Conservation (phyloP, 2,113 vertebrate species). For the Leptocoma aspasia region DNA sequence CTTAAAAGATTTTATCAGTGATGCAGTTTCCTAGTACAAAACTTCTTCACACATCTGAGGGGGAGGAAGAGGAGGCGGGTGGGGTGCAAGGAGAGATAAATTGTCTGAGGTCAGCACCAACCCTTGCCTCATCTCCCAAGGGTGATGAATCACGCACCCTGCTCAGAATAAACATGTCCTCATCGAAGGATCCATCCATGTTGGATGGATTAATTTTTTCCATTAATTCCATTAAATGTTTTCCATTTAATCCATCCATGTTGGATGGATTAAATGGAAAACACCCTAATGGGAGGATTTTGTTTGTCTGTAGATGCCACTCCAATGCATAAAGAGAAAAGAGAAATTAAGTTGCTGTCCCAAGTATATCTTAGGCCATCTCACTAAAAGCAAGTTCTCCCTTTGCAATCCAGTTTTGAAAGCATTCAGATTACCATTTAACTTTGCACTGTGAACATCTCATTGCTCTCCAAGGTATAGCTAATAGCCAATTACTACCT, state of each 20-base stretch:
- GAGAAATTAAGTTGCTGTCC: neutral
- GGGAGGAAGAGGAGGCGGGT: neutral
- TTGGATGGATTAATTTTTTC: neutral
- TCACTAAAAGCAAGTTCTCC: neutral
- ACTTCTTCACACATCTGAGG: neutral
- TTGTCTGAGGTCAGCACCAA: constrained; percentile 59
- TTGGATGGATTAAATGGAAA: neutral
- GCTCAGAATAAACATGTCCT: constrained; percentile 31
- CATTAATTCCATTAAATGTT: too few species aligned
- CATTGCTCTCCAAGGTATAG: neutral
- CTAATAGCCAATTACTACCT: neutral
- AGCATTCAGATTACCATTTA: neutral
- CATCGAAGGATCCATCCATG: neutral
- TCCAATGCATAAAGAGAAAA: neutral
- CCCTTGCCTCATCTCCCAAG: constrained; percentile 43
- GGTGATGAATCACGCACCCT: constrained; percentile 46
- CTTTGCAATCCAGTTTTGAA: neutral
- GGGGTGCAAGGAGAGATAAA: neutral
- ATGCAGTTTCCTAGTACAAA: constrained; percentile 43
- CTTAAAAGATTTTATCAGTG: constrained; percentile 43
- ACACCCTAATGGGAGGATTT: neutral
- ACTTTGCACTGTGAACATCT: neutral
- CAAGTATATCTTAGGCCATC: neutral
- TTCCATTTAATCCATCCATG: too few species aligned
- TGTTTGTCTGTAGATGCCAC: neutral